Base-by-base conservation (phyloP, 2,797 vertebrate genomes). In the Miichthys miiuy region DNA sequence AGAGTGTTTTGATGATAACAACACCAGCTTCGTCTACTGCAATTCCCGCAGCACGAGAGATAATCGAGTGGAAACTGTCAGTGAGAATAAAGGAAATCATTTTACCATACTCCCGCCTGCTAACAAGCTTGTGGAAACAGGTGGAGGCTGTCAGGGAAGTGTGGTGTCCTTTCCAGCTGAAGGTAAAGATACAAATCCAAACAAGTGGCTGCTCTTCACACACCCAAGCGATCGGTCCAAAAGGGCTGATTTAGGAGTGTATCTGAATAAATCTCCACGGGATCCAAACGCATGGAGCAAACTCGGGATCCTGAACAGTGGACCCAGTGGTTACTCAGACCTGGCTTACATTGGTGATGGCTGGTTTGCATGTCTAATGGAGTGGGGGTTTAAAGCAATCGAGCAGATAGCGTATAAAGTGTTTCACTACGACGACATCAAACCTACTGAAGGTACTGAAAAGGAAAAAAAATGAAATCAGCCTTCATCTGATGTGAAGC, bases 261-360 rank as follows among this genome's bases (percentile, higher is more conserved):
- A 74, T 68, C 50, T 81, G 5, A 85, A 85, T 42, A 72, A 44
- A 71, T 38, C 42, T 0, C 66, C 75, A 74, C 83, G 73, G 68
- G 70, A 92, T 0, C 18, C 5, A 3, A 48, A 17, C 0, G 55
- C 25, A 4, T 96, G 96, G 96, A 21, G 60, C 11, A 38, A 2
- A 0, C 95, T 91, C 0, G 94, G 93, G 92, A 16, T 60, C 38
- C 63, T 96, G 57, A 75, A 91, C 8, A 0, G 0, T 0, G 96
- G 96, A 1, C 95, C 95, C 10, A 93, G 93, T 0, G 96, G 92
- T 1, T 96, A 97, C 34, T 97, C 96, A 0, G 96, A 97, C 89
- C 87, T 97, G 80, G 91, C 93, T 1, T 81, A 47, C 5, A 80
- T 61, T 23, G 67, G 17, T 17, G 21, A 44, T 1, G 68, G 72